A percentile compares a stretch with the other conserved stretches of the same genome.
Conservation (phyloP, 2,797 vertebrate genomes). For the Morus bassanus region DNA sequence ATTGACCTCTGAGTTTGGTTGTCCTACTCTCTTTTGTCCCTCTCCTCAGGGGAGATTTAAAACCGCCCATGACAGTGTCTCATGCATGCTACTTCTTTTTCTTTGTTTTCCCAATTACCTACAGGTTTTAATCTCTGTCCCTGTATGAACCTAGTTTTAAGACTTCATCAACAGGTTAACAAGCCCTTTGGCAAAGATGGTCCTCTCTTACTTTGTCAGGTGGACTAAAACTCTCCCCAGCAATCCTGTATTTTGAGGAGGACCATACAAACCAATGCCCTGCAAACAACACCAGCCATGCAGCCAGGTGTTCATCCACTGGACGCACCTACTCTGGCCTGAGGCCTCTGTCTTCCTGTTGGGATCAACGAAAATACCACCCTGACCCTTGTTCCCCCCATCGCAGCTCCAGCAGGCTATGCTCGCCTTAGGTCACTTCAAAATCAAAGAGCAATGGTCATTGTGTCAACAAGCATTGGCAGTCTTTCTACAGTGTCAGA, state of each 20-base stretch:
- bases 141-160: background rate
- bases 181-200: background rate
- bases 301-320: background rate
- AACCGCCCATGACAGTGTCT: background rate
- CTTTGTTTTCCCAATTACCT: background rate
- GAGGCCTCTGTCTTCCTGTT: background rate
- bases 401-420: background rate
- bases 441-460: background rate
- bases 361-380: background rate
- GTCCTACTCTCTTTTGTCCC: too few relatives aligned
- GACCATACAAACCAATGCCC: background rate
- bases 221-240: background rate
- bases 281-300: background rate
- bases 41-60: background rate
- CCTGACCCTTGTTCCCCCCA: background rate
- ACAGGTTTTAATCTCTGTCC: background rate
- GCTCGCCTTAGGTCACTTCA: background rate
- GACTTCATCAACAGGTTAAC: background rate
- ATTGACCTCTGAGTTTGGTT: background rate
- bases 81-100: background rate
- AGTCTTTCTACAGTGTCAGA: background rate
- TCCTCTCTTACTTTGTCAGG: background rate
- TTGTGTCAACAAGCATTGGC: background rate
- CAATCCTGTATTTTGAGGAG: background rate
- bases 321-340: background rate